Evolutionary conservation across 1,140 invertebrate species (phyloP).

Genomic region (Epicauta chinensis): DNA sequence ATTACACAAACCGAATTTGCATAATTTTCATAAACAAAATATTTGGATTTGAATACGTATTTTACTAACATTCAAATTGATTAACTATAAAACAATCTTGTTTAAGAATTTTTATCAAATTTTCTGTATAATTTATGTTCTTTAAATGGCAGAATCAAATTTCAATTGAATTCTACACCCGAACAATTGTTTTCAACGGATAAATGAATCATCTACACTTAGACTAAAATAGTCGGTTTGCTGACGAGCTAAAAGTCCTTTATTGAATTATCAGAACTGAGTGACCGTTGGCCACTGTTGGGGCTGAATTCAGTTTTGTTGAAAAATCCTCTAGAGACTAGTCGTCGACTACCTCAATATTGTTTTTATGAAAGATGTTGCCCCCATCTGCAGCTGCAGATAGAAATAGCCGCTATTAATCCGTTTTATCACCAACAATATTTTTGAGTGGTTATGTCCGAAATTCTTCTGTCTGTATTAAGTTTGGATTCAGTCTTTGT

Average conservation of each 20-base stretch:
- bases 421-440: constrained; percentile 20
- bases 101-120: no score
- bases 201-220: constrained; percentile 11
- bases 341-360: constrained; percentile 24
- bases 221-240: constrained; percentile 1
- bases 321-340: constrained; percentile 17
- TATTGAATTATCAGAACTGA: constrained; percentile 24
- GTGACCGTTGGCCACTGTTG: constrained; percentile 17
- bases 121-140: no score
- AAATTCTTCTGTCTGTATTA: no score
- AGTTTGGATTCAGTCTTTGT: neutral
- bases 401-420: constrained; percentile 20
- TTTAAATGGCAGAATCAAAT: no score
- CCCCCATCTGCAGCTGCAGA: constrained; percentile 19
- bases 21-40: constrained; percentile 3
- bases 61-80: no score
- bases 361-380: constrained; percentile 29
- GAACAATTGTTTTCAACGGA: neutral
- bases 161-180: no score
- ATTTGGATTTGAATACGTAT: no score
- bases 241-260: constrained; percentile 23
- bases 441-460: neutral
- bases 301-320: constrained; percentile 2
- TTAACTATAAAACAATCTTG: no score
- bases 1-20: constrained; percentile 16